Percentiles rank a stretch among this genome's conserved stretches.
Conservation (phyloP, 2,888 invertebrate species). For the Branchellion lobata region DNA sequence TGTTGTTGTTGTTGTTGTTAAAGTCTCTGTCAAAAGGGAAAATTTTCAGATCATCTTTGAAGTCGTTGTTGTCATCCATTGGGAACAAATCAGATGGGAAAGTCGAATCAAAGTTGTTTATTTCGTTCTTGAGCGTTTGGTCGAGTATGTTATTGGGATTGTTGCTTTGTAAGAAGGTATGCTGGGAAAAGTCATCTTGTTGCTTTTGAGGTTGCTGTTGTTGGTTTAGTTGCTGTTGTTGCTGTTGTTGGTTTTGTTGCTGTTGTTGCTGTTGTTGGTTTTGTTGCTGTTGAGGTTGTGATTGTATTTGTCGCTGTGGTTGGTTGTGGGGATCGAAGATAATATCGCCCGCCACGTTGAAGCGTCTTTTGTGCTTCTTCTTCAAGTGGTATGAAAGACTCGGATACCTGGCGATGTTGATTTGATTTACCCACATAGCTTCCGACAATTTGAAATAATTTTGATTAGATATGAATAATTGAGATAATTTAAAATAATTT, state of each 20-base stretch:
- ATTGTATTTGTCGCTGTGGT: not conserved
- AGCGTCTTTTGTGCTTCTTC: constrained; percentile 39
- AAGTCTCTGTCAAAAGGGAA: not conserved
- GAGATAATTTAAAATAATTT: no score
- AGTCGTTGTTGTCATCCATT: not conserved
- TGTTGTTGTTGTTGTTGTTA: no score
- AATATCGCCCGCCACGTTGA: constrained; percentile 44
- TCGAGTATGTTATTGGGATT: not conserved
- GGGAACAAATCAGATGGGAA: not conserved
- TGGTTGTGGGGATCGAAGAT: constrained; percentile 11
- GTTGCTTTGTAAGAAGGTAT: no score
- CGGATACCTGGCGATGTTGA: constrained; percentile 15
- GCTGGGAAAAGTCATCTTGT: not conserved
- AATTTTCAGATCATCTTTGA: not conserved
- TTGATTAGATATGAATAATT: no score
- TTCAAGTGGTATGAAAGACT: constrained; percentile 41
- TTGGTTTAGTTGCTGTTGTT: no score
- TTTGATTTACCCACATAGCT: no score
- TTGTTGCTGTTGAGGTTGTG: constrained; percentile 3
- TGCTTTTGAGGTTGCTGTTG: not conserved
- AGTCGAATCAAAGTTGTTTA: not conserved
- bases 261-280: not conserved
- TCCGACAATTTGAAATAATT: no score
- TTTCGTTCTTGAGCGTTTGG: not conserved
- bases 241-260: not conserved